Evolutionary conservation across 2,888 invertebrate species (phyloP).

Genomic region (Caradrina clavipalpis): DNA sequence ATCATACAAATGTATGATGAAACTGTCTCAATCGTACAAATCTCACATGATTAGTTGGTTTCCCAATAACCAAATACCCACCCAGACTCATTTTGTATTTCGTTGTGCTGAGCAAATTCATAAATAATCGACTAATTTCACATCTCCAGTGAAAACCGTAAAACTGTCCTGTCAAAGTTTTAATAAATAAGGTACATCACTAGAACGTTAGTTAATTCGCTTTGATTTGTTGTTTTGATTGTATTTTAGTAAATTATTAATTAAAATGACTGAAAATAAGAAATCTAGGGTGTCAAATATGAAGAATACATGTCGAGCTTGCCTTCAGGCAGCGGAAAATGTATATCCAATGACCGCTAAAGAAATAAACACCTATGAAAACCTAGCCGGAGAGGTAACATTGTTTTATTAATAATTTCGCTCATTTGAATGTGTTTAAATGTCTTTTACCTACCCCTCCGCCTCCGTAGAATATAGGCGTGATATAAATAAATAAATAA

Average conservation of each 20-base stretch:
- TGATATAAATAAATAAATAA: too few species aligned
- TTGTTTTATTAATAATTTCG: slow-evolving; percentile 11
- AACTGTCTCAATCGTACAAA: too few species aligned
- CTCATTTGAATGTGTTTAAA: not conserved
- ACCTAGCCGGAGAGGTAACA: slow-evolving; percentile 68
- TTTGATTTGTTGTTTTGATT: slow-evolving; percentile 41
- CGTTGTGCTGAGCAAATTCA: too few species aligned
- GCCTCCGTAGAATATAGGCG: too few species aligned
- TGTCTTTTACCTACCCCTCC: not conserved
- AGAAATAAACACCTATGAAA: slow-evolving; percentile 68
- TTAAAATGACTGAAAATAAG: slow-evolving; percentile 63
- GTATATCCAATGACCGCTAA: slow-evolving; percentile 68
- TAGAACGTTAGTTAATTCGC: not conserved
- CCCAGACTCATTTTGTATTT: too few species aligned
- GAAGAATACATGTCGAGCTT: slow-evolving; percentile 70
- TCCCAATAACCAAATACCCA: too few species aligned
- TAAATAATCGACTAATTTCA: slow-evolving; percentile 28
- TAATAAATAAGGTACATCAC: slow-evolving; percentile 40
- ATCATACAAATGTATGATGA: too few species aligned
- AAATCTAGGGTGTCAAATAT: slow-evolving; percentile 35
- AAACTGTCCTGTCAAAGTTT: not conserved
- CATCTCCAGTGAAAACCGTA: slow-evolving; percentile 28
- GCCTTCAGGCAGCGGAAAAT: slow-evolving; percentile 67
- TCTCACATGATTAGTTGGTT: too few species aligned
- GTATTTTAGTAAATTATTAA: not conserved